Base-by-base conservation (phyloP, 2,797 vertebrate species). In the Neosalanx taihuensis region DNA sequence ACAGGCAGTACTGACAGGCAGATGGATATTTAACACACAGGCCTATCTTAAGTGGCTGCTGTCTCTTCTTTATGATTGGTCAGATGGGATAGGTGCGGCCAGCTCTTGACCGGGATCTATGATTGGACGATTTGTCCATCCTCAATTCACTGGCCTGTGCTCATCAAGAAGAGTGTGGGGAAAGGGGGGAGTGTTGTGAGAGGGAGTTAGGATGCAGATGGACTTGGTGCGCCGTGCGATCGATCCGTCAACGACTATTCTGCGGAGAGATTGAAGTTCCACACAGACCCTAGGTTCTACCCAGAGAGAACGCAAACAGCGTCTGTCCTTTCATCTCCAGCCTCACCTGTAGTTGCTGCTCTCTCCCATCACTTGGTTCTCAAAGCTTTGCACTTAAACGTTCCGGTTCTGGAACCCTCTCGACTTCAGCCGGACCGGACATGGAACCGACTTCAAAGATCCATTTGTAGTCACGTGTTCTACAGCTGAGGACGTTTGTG, bases 381-480 rank as follows among this genome's bases (percentile, higher is more conserved):
- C 79, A 88, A 85, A 82, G 67, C n/a, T 76, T 75, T 87, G 86
- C 82, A 85, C 85, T 82, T 88, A 4, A 10, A 5, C 9, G 17
- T 71, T 74, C 35, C 12, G 66, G 26, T 30, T 74, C 12, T 73
- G 15, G 61, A 63, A 63, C 61, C 23, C 3, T 61, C 5, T 17
- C 1, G 13, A 31, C 60, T 18, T 4, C 60, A 31, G 37, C 73
- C 62, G 58, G 46, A 69, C 9, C 61, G 77, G 33, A 76, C 74
- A 73, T 62, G 15, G 41, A 81, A 53, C 30, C 58, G 70, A 60
- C 65, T 33, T 64, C 71, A 59, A 20, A 30, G 57, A 65, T 6
- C 41, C 41, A 33, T 31, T 23, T 9, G 20, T 33, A 41, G 79
- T 65, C 67, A 58, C 18, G 41, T 76, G 64, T 35, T 76, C 71